These are phyloP conservation scores for Egretta garzetta DNA, from an alignment of 2,113 vertebrate species.

Conservation along the genomic window DNA sequence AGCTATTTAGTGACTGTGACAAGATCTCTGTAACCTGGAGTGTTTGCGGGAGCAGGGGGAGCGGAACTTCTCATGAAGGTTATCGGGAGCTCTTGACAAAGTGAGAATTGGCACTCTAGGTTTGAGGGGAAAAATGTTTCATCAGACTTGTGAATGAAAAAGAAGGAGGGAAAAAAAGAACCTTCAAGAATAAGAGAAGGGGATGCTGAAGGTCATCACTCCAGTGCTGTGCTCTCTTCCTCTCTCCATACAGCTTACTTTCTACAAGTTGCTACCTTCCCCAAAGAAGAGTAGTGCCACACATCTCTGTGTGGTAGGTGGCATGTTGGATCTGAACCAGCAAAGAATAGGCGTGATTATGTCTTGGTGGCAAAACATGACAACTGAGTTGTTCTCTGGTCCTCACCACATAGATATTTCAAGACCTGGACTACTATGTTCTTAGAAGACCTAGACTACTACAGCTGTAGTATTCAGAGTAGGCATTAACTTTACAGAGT, in stretches of 20 bases:
- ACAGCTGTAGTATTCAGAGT: background rate
- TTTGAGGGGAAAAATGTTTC: slow-evolving; percentile 15
- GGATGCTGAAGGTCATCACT: background rate
- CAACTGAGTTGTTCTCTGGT: background rate
- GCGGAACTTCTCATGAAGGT: slow-evolving; percentile 36
- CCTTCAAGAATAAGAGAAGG: background rate
- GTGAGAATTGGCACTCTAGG: slow-evolving; percentile 33
- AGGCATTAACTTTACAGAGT: background rate
- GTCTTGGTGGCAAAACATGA: background rate
- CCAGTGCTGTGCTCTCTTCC: background rate
- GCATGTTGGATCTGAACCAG: background rate
- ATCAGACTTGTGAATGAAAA: slow-evolving; percentile 33
- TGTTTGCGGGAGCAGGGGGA: background rate
- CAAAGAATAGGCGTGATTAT: background rate
- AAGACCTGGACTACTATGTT: background rate
- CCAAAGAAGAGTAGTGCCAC: background rate
- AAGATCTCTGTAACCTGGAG: slow-evolving; percentile 19
- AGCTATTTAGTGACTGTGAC: background rate
- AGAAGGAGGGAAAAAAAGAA: background rate
- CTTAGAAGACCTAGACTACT: background rate
- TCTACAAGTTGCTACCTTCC: background rate
- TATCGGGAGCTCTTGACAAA: slow-evolving; percentile 51
- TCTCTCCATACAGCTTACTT: background rate
- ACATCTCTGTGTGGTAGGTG: background rate
- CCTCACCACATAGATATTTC: accelerated